Evolutionary conservation across 2,797 vertebrate species (phyloP).

Genomic region (Sternotherus odoratus): DNA sequence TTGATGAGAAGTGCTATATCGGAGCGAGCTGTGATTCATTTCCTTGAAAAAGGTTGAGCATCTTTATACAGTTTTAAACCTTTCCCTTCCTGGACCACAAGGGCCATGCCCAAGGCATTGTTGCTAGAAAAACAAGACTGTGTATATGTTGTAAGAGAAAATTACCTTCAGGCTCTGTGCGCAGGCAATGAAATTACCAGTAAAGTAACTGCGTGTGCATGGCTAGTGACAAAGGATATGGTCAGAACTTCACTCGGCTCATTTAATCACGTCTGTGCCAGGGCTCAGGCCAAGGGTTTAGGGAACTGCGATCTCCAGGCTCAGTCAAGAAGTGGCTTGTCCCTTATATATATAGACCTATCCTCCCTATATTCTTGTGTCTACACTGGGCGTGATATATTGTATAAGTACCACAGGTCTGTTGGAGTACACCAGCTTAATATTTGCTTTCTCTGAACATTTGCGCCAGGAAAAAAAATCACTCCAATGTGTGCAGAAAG

Average conservation of each 20-base stretch:
- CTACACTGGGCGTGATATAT: no score
- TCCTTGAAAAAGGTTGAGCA: slow-evolving; percentile 29
- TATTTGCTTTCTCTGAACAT: neutral
- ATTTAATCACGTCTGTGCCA: slow-evolving; percentile 50
- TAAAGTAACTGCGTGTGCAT: slow-evolving; percentile 15
- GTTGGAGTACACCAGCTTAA: neutral
- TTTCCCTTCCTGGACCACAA: neutral
- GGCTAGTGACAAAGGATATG: neutral
- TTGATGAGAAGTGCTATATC: slow-evolving; percentile 32
- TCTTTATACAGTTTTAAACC: slow-evolving; percentile 54
- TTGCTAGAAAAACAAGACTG: slow-evolving; percentile 40
- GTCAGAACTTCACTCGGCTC: slow-evolving; percentile 28
- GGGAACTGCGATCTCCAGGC: neutral
- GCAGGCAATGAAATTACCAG: no score
- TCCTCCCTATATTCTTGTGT: no score
- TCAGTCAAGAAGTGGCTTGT: neutral
- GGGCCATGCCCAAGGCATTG: neutral
- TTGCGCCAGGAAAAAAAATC: slow-evolving; percentile 31
- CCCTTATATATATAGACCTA: no score
- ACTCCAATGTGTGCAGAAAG: neutral
- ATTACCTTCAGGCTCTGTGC: no score
- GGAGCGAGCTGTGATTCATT: slow-evolving; percentile 54
- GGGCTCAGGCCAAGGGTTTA: neutral
- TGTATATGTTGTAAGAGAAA: no score
- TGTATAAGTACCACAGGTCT: neutral